Base-by-base conservation (phyloP, 1,140 invertebrate species). In the Apolygus lucorum region DNA sequence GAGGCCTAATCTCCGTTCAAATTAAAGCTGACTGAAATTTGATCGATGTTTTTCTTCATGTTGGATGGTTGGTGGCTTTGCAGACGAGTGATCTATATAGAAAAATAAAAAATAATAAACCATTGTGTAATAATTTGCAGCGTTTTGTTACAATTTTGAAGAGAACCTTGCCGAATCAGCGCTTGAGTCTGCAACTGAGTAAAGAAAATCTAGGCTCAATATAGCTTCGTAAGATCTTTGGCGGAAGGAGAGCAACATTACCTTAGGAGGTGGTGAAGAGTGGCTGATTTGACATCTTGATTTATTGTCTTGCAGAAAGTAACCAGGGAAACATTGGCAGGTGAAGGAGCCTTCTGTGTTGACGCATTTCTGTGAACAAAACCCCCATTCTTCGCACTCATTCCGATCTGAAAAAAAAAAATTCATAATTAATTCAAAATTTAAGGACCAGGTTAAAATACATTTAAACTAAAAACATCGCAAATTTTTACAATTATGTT, bases 311-410 rank as follows among this genome's bases (percentile, higher is more conserved):
- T n/a, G n/a, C 28, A 92, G 78, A 1, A 79, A 80, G 77, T 92
- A 96, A 14, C 91, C 92, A 0, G 84, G 81, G 14, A 85, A 88
- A 79, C 96, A 99, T 14, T 86, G 85, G 78, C 96, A 99, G 0
- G 80, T 84, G 78, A 91, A 98, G 0, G 88, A 86, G 73, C 90
- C 85, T 82, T 86, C 85, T 0, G 86, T 90, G 78, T 98, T 98
- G 2, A 87, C 85, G 78, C 96, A 99, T 0, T 91, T 81, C 77
- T 99, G 96, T 76, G 98, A 94, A 79, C 96, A 99, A 77, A 88
- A 94, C 17, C 94, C 95, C 92, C 95, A 98, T 79, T 95, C 91
- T 4, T 82, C 77, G 79, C 96, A 99, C 79, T 99, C 96, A 80
- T 99, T 87, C 70, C 89, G 85, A 81, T 99, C 96, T 81, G 81